phyloP scores from a whole-genome alignment of 1,140 invertebrate species.

The Sarcophaga peregrina region DNA sequence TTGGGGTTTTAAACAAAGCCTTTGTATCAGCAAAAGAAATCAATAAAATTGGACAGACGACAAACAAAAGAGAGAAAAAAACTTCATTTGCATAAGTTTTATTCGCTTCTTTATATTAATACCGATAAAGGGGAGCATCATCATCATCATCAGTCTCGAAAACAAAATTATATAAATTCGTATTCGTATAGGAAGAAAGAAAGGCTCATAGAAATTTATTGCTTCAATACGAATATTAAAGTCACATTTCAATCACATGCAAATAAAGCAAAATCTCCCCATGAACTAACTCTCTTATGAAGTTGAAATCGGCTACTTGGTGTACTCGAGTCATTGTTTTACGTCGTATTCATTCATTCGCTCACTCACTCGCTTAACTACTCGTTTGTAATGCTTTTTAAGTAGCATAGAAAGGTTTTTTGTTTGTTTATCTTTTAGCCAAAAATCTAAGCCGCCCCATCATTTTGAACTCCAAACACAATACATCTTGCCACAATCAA shows the following conservation, averaged over 20 bases:
- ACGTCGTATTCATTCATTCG: not conserved
- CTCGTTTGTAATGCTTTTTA: no score
- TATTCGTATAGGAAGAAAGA: not conserved
- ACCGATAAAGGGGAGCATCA: not conserved
- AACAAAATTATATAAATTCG: no score
- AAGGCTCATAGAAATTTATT: conserved; percentile 47
- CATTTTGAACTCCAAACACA: conserved; percentile 21
- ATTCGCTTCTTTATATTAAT: not conserved
- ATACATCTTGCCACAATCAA: conserved; percentile 35
- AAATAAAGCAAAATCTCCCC: conserved; percentile 44
- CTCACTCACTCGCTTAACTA: not conserved
- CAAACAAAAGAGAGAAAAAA: not conserved
- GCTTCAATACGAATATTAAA: conserved; percentile 49
- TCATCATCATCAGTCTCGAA: conserved; percentile 28
- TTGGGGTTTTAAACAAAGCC: no score
- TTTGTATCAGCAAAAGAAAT: no score
- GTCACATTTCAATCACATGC: conserved; percentile 54
- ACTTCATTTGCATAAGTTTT: not conserved
- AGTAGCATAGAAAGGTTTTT: not conserved
- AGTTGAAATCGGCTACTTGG: not conserved
- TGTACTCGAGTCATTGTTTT: not conserved
- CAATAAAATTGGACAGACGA: not conserved
- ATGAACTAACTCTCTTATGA: conserved; percentile 29
- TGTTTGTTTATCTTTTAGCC: conserved; percentile 17
- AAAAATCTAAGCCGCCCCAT: conserved; percentile 33